These are phyloP conservation scores for Lophotriccus pileatus DNA, from an alignment of 2,797 vertebrate species.

Conservation along the genomic window DNA sequence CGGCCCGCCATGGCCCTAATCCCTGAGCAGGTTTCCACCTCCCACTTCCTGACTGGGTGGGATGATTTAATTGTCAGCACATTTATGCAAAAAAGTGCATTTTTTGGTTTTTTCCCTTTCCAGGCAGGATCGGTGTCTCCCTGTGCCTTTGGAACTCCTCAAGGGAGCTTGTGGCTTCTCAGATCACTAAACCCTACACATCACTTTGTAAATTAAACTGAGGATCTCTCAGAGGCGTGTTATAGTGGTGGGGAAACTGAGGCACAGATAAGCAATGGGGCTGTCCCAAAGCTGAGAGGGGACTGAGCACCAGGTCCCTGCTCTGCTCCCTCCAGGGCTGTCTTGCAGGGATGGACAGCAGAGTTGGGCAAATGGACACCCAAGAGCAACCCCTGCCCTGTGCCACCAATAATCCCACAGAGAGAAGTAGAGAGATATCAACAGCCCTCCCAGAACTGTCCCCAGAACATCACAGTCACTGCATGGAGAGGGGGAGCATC, in stretches of 20 bases:
- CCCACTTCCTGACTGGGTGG: accelerated
- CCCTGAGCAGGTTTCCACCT: background rate
- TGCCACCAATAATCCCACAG: background rate
- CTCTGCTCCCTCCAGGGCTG: background rate
- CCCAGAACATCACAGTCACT: accelerated
- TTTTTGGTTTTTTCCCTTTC: no score
- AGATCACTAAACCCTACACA: accelerated
- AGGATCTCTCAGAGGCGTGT: accelerated
- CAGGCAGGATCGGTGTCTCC: accelerated
- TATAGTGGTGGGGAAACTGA: background rate
- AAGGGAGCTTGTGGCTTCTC: background rate
- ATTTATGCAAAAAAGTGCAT: accelerated
- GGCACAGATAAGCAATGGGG: accelerated
- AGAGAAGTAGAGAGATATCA: accelerated
- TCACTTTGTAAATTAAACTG: accelerated
- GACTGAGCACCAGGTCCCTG: accelerated
- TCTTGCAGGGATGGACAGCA: background rate
- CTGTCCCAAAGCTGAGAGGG: background rate
- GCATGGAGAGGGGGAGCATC: background rate
- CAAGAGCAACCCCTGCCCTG: background rate
- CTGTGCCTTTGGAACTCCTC: accelerated
- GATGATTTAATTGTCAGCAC: accelerated
- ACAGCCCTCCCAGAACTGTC: accelerated
- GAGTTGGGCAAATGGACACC: accelerated
- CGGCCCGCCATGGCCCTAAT: background rate